phyloP scores from a whole-genome alignment of 2,888 invertebrate species.

The Podotricha telesiphe region DNA sequence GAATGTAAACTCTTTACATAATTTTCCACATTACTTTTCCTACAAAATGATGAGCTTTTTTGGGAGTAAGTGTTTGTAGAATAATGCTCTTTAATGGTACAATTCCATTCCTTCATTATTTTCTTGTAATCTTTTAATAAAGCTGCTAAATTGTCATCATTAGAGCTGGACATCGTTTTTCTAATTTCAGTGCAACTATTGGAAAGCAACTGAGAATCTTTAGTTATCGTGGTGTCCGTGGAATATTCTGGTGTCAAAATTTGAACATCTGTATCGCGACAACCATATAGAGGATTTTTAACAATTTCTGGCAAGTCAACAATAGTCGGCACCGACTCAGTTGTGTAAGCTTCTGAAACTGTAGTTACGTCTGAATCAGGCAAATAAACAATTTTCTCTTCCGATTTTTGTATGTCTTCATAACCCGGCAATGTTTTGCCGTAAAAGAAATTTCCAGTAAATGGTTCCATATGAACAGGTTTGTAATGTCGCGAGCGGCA shows the following conservation, averaged over 20 bases:
- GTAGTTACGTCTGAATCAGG: conserved; percentile 76
- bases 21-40: conserved; percentile 64
- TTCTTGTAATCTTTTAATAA: conserved; percentile 76
- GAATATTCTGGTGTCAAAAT: conserved; percentile 63
- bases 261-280: conserved; percentile 62
- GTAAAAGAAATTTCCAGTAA: conserved; percentile 78
- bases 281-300: conserved; percentile 75
- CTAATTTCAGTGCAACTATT: conserved; percentile 74
- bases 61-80: conserved; percentile 62
- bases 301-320: conserved; percentile 71
- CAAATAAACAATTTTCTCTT: conserved; percentile 73
- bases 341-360: conserved; percentile 69
- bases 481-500: conserved; percentile 66
- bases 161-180: conserved; percentile 64
- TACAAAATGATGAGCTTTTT: conserved; percentile 57
- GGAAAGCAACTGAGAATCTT: conserved; percentile 72
- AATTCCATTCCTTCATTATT: conserved; percentile 80
- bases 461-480: conserved; percentile 75
- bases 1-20: conserved; percentile 70
- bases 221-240: conserved; percentile 61
- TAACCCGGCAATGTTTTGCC: conserved; percentile 74
- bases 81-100: conserved; percentile 71
- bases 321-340: conserved; percentile 68
- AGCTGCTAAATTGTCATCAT: conserved; percentile 59
- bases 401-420: conserved; percentile 65